phyloP scores from a whole-genome alignment of 2,113 vertebrate genomes.

The Paramormyrops kingsleyae region DNA sequence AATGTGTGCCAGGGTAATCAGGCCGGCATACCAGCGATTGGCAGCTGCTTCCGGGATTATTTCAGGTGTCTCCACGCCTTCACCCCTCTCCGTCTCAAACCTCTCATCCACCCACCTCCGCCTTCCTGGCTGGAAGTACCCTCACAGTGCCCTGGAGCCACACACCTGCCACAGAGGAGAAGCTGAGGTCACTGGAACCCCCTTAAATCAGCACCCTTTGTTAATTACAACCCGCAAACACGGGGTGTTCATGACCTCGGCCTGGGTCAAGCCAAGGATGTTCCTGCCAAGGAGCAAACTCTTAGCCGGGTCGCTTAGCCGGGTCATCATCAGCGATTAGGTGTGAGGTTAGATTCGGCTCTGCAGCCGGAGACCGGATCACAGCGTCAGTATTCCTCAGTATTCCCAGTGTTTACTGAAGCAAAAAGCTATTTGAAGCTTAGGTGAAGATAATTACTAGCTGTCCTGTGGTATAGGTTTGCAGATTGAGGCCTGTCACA shows the following conservation, averaged over 20 bases:
- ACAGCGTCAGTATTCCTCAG: not conserved
- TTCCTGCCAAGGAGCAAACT: not conserved
- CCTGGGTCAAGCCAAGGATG: not conserved
- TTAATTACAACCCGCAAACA: not conserved
- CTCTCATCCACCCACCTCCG: not conserved
- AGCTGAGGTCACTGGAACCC: not conserved
- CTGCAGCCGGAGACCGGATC: not conserved
- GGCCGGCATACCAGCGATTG: not conserved
- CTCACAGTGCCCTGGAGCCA: not conserved
- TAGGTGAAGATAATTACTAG: constrained; percentile 11
- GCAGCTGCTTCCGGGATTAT: not conserved
- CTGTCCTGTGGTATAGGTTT: not conserved
- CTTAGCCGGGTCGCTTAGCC: not conserved
- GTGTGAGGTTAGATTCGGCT: not conserved
- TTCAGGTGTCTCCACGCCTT: not conserved
- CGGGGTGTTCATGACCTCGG: not conserved
- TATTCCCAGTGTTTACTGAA: not conserved
- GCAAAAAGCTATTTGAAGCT: not conserved
- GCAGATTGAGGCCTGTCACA: constrained; percentile 14
- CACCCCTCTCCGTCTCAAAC: not conserved
- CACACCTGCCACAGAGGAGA: not conserved
- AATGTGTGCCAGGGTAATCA: not conserved
- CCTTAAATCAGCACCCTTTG: not conserved
- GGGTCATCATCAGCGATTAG: not conserved
- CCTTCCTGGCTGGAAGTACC: not conserved